These are phyloP conservation scores for Tortrix viridana DNA, from an alignment of 2,888 invertebrate species.

Conservation along the genomic window DNA sequence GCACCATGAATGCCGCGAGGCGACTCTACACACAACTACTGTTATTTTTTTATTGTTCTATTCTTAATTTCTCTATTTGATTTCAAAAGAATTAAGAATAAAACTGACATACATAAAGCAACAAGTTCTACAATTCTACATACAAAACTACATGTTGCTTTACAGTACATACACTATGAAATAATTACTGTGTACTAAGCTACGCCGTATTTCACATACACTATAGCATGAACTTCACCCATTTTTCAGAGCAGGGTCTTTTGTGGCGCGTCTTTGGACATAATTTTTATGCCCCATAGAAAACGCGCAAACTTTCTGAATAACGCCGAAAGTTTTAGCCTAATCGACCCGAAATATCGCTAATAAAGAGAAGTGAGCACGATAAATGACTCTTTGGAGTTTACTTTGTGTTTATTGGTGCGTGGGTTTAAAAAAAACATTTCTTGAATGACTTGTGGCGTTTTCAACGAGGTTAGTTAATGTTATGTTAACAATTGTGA, in stretches of 20 bases:
- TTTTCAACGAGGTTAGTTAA: background rate
- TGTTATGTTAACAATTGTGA: too few relatives aligned
- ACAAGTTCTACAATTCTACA: too few relatives aligned
- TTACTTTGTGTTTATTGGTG: constrained; percentile 20
- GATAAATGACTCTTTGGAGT: constrained; percentile 22
- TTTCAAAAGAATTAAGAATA: too few relatives aligned
- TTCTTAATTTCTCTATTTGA: too few relatives aligned
- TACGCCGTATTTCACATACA: too few relatives aligned
- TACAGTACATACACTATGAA: too few relatives aligned
- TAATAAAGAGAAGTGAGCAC: constrained; percentile 22
- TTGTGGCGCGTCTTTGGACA: constrained; percentile 18
- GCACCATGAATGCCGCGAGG: too few relatives aligned
- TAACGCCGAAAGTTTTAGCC: constrained; percentile 22
- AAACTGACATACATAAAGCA: too few relatives aligned
- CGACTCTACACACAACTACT: too few relatives aligned
- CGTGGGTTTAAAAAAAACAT: background rate
- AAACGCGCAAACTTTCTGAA: constrained; percentile 17
- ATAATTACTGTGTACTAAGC: too few relatives aligned
- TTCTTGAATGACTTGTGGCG: background rate
- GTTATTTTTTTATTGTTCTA: too few relatives aligned
- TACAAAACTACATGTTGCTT: too few relatives aligned
- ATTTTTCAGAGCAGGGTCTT: constrained; percentile 8
- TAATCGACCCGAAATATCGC: constrained; percentile 13
- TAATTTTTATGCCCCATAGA: constrained; percentile 30
- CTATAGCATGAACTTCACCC: constrained; percentile 1